A percentile compares a stretch with the other conserved stretches of the same genome.
phyloP scores from a whole-genome alignment of 2,888 invertebrate genomes.

The Stenoptilia bipunctidactyla region DNA sequence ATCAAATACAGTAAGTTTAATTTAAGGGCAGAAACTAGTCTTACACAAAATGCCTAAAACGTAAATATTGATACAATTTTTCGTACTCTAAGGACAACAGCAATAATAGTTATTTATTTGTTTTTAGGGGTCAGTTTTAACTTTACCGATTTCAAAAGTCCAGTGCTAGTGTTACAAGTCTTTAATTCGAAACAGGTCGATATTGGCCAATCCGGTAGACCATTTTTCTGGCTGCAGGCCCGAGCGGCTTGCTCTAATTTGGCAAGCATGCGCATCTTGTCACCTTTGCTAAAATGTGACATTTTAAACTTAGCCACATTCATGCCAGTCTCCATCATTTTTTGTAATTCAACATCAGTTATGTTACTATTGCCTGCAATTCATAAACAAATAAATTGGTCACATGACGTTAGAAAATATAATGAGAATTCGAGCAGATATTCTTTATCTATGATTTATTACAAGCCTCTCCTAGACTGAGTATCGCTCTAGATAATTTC shows the following conservation, averaged over 20 bases:
- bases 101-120: no score
- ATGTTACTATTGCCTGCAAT: no score
- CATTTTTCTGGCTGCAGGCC: slow-evolving; percentile 65
- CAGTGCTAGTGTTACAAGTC: slow-evolving; percentile 87
- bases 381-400: no score
- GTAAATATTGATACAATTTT: not conserved
- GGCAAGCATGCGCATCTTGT: slow-evolving; percentile 33
- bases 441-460: no score
- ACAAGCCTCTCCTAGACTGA: no score
- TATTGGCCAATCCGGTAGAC: slow-evolving; percentile 73
- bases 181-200: slow-evolving; percentile 88
- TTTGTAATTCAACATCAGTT: slow-evolving; percentile 42
- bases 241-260: slow-evolving; percentile 39
- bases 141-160: no score
- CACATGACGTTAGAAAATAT: no score
- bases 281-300: slow-evolving; percentile 25
- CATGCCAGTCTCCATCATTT: slow-evolving; percentile 60
- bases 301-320: slow-evolving; percentile 43
- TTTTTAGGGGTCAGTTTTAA: no score
- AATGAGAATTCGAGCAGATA: no score
- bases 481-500: no score
- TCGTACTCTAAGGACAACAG: slow-evolving; percentile 10
- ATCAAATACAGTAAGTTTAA: no score
- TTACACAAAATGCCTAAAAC: not conserved
- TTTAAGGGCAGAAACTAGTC: no score